Evolutionary conservation across 2,888 invertebrate species (phyloP).

Genomic region (Scaeva pyrastri): DNA sequence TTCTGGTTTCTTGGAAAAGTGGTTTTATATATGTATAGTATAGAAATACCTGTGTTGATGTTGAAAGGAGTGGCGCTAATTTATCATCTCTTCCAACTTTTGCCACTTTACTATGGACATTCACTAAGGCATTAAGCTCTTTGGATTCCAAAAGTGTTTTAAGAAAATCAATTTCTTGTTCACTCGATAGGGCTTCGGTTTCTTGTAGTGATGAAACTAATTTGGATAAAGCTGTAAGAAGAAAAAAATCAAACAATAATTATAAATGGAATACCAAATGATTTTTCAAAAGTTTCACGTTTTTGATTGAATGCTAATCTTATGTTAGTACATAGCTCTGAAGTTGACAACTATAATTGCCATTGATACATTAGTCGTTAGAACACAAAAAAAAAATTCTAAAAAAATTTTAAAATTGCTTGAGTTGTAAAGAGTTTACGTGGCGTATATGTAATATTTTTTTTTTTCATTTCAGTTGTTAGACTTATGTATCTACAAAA

Average conservation of each 20-base stretch:
- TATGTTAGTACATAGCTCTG: too few species aligned
- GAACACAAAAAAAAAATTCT: too few species aligned
- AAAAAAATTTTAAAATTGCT: too few species aligned
- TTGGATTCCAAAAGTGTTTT: slow-evolving; percentile 93
- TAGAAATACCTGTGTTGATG: slow-evolving; percentile 89
- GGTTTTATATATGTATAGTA: not conserved
- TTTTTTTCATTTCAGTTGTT: too few species aligned
- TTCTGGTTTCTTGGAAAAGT: not conserved
- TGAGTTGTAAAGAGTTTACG: too few species aligned
- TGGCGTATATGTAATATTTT: too few species aligned
- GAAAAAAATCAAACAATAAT: slow-evolving; percentile 5
- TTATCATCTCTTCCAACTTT: slow-evolving; percentile 93
- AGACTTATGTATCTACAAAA: too few species aligned
- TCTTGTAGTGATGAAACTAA: slow-evolving; percentile 93
- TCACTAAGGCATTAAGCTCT: slow-evolving; percentile 94
- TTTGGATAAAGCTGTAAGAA: slow-evolving; percentile 89
- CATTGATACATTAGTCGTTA: too few species aligned
- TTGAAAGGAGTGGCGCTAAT: slow-evolving; percentile 92
- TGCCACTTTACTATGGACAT: slow-evolving; percentile 95
- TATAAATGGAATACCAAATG: too few species aligned
- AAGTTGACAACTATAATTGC: too few species aligned
- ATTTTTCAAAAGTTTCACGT: too few species aligned
- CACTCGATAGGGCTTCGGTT: slow-evolving; percentile 89
- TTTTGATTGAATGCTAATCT: too few species aligned
- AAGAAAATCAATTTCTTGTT: slow-evolving; percentile 94